phyloP scores from a whole-genome alignment of 2,797 vertebrate genomes.

The Cynopterus sphinx region DNA sequence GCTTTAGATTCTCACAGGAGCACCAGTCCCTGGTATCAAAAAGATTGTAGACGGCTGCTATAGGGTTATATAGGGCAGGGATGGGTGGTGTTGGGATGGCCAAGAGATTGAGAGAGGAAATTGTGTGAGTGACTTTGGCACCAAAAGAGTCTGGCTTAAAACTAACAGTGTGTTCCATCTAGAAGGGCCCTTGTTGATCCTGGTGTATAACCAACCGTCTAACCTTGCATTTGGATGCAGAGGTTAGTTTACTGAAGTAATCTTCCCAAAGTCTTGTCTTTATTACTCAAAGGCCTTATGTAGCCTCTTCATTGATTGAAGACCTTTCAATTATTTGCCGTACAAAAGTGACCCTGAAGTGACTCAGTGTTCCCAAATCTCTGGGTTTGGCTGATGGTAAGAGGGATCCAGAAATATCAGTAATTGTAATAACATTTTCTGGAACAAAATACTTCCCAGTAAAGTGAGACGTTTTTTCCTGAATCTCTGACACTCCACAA shows the following conservation, averaged over 20 bases:
- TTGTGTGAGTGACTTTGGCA: not conserved
- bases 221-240: not conserved
- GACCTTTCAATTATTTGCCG: not conserved
- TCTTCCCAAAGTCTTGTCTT: not conserved
- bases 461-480: not conserved
- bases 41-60: no score
- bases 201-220: not conserved
- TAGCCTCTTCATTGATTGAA: not conserved
- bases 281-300: not conserved
- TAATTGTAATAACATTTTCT: constrained; percentile 21
- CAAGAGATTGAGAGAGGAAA: not conserved
- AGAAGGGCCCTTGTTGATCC: not conserved
- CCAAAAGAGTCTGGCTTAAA: not conserved
- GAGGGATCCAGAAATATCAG: not conserved
- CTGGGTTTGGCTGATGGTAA: not conserved
- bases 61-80: not conserved
- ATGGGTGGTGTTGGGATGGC: no score
- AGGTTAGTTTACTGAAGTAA: not conserved
- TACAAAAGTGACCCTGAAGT: not conserved
- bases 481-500: not conserved
- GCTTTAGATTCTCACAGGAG: no score
- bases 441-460: not conserved
- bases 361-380: not conserved
- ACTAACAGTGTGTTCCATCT: not conserved
- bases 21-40: no score